Evolutionary conservation across 2,888 invertebrate species (phyloP), one percentile per base, ranked within the genome.

Genomic region (Microctonus aethiopoides): DNA sequence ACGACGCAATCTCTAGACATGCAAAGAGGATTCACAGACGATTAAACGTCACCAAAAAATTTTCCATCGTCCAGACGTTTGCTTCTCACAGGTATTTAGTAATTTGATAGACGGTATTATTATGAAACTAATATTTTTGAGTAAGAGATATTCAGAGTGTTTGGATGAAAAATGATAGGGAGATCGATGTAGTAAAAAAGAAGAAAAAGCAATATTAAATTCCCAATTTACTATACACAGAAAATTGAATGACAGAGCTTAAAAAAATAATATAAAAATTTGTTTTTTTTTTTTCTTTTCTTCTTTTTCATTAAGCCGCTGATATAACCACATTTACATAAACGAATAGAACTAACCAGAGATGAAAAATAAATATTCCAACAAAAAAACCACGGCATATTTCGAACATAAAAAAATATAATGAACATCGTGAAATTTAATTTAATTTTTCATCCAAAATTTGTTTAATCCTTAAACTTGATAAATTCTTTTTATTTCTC

Each of bases 21-120:
- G 74, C 74, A 75, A 73, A 74, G 70, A 69, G 69, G 68, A 74
- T 74, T 71, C 65, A 39, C 54, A 20, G 46, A 66, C 59, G 36
- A 65, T 66, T 39, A 60, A 36, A 57, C 52, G 65, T 60, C 60
- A 39, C 34, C 57, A 36, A 60, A 56, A 52, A 62, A 51, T 34
- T 39, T 32, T 29, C 46, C 41, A n/a, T 46, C 20, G 46, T 52
- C 60, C 52, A 36, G 52, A 60, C 60, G 29, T 59, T 67, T 51
- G 11, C 16, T 57, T 56, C 20, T 46, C 66, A 36, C 20, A 29
- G 32, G 20, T 46, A 46, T 46, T 32, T 24, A n/a, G 20, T 16
- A 13, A 57, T 57, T 57, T 57, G 57, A 57, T 57, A n/a, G 32
- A 16, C 32, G 57, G n/a, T 57, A 32, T 32, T 57, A 32, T 32